These are phyloP conservation scores for Heteractis magnifica DNA, from an alignment of 92 coral and sea anemone species.

Conservation along the genomic window DNA sequence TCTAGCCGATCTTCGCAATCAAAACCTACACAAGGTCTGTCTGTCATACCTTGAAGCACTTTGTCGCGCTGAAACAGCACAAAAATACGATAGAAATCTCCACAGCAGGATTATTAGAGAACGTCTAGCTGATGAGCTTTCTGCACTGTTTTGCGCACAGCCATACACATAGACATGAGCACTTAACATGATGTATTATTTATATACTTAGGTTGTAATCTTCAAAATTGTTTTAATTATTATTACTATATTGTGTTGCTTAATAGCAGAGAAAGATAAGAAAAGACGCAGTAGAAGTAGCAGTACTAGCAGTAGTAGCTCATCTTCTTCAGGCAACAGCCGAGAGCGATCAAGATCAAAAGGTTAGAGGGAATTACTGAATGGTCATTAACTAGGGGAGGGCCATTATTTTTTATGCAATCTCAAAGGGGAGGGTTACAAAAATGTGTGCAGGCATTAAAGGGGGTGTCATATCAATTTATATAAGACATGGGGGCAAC, in stretches of 20 bases:
- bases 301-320: slow-evolving; percentile 35
- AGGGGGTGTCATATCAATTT: too few species aligned
- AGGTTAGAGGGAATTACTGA: slow-evolving; percentile 11
- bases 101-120: background rate
- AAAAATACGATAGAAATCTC: background rate
- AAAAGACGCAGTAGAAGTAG: slow-evolving; percentile 36
- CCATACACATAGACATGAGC: too few species aligned
- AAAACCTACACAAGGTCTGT: background rate
- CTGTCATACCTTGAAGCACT: background rate
- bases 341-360: slow-evolving; percentile 33
- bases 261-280: slow-evolving; percentile 38
- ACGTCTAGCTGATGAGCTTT: too few species aligned
- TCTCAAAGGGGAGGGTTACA: too few species aligned
- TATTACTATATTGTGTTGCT: background rate
- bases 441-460: too few species aligned
- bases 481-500: too few species aligned
- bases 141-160: too few species aligned
- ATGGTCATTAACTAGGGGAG: background rate
- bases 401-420: too few species aligned
- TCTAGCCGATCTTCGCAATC: background rate
- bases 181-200: too few species aligned
- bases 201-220: too few species aligned
- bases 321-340: slow-evolving; percentile 39
- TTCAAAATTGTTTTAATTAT: background rate
- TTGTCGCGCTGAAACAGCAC: background rate